Conservation (phyloP, 2,888 invertebrate species). For the Sphecodes monilicornis region DNA sequence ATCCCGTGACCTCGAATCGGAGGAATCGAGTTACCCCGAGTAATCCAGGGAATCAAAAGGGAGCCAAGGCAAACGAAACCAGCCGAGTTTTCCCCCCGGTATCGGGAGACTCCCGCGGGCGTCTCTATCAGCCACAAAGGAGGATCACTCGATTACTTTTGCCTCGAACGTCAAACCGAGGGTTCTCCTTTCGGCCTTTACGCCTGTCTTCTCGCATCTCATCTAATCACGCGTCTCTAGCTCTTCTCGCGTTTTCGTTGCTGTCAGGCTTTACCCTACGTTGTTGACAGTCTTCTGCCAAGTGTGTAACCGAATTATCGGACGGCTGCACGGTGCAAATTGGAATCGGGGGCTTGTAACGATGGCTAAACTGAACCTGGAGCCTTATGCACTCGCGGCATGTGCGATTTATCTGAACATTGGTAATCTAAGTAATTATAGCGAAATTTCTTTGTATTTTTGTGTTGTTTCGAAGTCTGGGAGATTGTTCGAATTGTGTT, state of each 20-base stretch:
- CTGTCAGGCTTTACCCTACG: background rate
- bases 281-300: background rate
- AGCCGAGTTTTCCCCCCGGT: constrained; percentile 31
- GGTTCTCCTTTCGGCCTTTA: constrained; percentile 15
- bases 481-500: background rate
- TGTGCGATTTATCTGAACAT: background rate
- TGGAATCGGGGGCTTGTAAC: background rate
- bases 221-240: constrained; percentile 38
- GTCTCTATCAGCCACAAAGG: constrained; percentile 55
- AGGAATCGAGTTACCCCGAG: constrained; percentile 59
- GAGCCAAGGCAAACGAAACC: constrained; percentile 59
- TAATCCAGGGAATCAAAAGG: constrained; percentile 50
- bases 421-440: background rate
- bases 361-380: background rate
- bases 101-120: constrained; percentile 47
- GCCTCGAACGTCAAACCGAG: constrained; percentile 10
- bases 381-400: background rate
- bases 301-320: constrained; percentile 25
- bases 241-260: background rate
- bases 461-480: background rate
- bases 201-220: constrained; percentile 40
- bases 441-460: background rate
- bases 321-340: background rate
- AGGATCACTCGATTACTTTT: constrained; percentile 56
- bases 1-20: constrained; percentile 55